These are phyloP conservation scores for Hirtodrosophila confusa DNA, from an alignment of 2,888 invertebrate genomes.

Conservation along the genomic window DNA sequence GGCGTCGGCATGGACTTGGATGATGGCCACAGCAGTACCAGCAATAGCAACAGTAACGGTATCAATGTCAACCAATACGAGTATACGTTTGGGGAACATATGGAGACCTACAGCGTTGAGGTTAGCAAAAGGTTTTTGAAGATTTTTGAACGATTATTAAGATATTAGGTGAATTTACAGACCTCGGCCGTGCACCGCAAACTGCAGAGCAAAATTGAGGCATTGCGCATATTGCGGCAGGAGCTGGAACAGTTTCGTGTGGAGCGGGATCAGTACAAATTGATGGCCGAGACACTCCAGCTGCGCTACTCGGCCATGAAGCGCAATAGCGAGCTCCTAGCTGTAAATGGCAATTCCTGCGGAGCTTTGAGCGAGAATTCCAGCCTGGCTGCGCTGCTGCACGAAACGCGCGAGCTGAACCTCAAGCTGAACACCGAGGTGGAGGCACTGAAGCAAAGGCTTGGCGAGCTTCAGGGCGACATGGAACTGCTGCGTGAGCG, in stretches of 20 bases:
- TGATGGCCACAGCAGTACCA: slow-evolving; percentile 46
- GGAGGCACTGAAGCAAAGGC: slow-evolving; percentile 89
- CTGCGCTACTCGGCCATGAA: slow-evolving; percentile 85
- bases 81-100: slow-evolving; percentile 83
- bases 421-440: slow-evolving; percentile 86
- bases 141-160: background rate
- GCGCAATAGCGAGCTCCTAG: slow-evolving; percentile 78
- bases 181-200: slow-evolving; percentile 88
- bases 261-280: slow-evolving; percentile 91
- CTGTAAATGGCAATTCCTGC: slow-evolving; percentile 51
- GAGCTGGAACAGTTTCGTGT: slow-evolving; percentile 91
- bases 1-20: slow-evolving; percentile 56
- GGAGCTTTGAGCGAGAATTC: slow-evolving; percentile 75
- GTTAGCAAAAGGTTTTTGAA: slow-evolving; percentile 59
- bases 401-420: slow-evolving; percentile 87
- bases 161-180: slow-evolving; percentile 79
- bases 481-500: slow-evolving; percentile 87
- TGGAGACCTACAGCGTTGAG: slow-evolving; percentile 84
- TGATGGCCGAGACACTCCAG: slow-evolving; percentile 91
- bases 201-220: slow-evolving; percentile 92
- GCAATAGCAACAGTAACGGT: slow-evolving; percentile 38
- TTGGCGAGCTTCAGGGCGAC: slow-evolving; percentile 89
- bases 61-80: slow-evolving; percentile 70
- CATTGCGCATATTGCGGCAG: slow-evolving; percentile 90
- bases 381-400: slow-evolving; percentile 86